phyloP scores from a whole-genome alignment of 2,113 vertebrate species.

The cattle (Bos taurus) region ARS-UCD2.0 NC_037329.1:17502501-17503000 shows the following conservation, averaged over 20 bases:
- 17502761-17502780: fast-evolving
- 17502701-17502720: not conserved
- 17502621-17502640: not conserved
- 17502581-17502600: not conserved
- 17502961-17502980: not conserved
- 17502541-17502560: not conserved
- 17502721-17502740: not conserved
- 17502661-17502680: not conserved
- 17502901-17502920: not conserved
- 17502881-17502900: not conserved
- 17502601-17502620: not conserved
- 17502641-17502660: not conserved
- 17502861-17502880: not conserved
- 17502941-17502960: not conserved
- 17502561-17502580: not conserved
- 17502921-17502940: not conserved
- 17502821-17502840: not conserved
- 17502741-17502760: not conserved
- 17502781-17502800: not conserved
- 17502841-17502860: not conserved
- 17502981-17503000: not conserved
- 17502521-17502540: not conserved
- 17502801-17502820: not conserved
- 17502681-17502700: not conserved
- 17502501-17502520: fast-evolving